Conservation (phyloP, 2,797 vertebrate species). For the Enoplosus armatus region DNA sequence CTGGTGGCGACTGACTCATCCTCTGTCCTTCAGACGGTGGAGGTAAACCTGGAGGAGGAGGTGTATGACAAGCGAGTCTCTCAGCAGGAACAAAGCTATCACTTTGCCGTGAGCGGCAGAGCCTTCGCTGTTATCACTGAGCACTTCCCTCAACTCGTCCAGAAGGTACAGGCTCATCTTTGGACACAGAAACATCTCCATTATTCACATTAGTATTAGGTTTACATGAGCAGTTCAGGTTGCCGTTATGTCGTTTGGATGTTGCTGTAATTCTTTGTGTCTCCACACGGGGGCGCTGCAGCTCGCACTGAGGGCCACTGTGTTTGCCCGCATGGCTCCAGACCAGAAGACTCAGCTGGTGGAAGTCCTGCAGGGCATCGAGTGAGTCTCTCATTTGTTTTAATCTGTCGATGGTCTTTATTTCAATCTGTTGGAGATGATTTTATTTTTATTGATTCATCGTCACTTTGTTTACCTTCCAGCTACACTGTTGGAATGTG, state of each 20-base stretch:
- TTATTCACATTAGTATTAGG: not conserved
- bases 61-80: conserved; percentile 75
- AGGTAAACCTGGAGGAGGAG: conserved; percentile 86
- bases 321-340: conserved; percentile 97
- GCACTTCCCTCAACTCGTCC: conserved; percentile 95
- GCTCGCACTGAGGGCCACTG: conserved; percentile 91
- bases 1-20: not conserved
- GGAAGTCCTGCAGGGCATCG: conserved; percentile 94
- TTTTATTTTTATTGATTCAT: not conserved
- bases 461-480: conserved; percentile 38
- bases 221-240: not conserved
- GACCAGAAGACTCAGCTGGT: conserved; percentile 98
- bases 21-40: conserved; percentile 85
- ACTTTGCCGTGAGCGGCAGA: conserved; percentile 95
- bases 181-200: not conserved
- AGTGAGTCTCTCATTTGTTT: conserved; percentile 86
- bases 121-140: conserved; percentile 94
- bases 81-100: conserved; percentile 83
- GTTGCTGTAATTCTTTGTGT: conserved; percentile 39
- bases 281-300: conserved; percentile 79
- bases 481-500: conserved; percentile 99
- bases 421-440: not conserved
- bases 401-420: not conserved
- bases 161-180: conserved; percentile 86
- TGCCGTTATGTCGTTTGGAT: not conserved